Percentiles rank a stretch among this genome's conserved stretches.
phyloP scores from a whole-genome alignment of 2,888 invertebrate species.

The Ectemnius cavifrons region DNA sequence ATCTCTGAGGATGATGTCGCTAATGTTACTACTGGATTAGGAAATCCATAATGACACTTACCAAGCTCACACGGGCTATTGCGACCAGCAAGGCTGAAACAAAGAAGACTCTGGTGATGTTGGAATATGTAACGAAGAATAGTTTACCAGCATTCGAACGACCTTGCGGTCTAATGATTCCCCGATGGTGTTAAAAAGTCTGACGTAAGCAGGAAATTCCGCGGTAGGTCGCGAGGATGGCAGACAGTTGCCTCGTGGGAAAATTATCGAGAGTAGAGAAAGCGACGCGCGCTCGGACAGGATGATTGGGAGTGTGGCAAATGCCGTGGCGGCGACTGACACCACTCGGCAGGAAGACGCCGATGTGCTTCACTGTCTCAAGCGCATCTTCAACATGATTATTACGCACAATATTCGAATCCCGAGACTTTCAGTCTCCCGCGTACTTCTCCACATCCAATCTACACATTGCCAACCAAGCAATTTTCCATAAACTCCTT shows the following conservation, averaged over 20 bases:
- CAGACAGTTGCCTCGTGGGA: background rate
- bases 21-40: background rate
- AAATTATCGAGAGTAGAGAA: constrained; percentile 5
- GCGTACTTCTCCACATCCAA: no score
- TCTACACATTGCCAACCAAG: no score
- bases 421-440: no score
- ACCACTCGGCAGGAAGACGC: background rate
- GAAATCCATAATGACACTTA: constrained; percentile 56
- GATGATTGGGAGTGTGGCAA: background rate
- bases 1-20: background rate
- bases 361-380: background rate
- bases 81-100: constrained; percentile 72
- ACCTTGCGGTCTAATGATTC: background rate
- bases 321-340: background rate
- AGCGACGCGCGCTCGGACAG: background rate
- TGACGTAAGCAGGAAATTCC: constrained; percentile 28
- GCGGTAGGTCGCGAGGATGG: constrained; percentile 12
- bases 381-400: no score
- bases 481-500: no score
- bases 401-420: no score
- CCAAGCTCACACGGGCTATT: constrained; percentile 69
- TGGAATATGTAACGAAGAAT: background rate
- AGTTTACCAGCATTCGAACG: background rate
- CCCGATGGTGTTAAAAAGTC: no score
- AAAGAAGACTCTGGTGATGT: constrained; percentile 37